A percentile compares a stretch with the other conserved stretches of the same genome.
Evolutionary conservation across 2,113 vertebrate species (phyloP).

Genomic region (Eurystomus gularis): DNA sequence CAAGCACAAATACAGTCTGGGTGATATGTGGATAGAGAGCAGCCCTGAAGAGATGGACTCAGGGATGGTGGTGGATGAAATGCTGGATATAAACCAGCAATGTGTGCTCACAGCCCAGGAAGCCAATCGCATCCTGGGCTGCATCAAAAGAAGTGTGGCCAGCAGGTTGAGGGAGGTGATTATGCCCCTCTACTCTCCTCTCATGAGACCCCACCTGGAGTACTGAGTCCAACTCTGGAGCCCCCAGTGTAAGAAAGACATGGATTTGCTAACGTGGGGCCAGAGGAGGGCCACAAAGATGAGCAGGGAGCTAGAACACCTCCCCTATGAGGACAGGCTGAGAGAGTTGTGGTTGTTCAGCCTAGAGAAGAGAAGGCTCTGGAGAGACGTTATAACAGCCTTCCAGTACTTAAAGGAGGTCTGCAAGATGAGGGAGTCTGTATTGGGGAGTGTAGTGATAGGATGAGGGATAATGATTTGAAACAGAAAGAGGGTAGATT

Average conservation of each 20-base stretch:
- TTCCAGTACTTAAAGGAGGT: background rate
- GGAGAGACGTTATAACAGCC: background rate
- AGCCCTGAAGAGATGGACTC: background rate
- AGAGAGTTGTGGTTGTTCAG: background rate
- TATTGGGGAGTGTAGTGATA: background rate
- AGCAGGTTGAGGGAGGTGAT: background rate
- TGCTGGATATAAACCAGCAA: background rate
- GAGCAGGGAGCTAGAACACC: background rate
- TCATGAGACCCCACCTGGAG: background rate
- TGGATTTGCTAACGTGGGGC: background rate
- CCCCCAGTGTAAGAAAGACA: background rate
- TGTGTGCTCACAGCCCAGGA: background rate
- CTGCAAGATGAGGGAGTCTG: background rate
- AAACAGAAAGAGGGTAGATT: background rate
- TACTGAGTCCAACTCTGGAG: background rate
- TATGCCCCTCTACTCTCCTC: background rate
- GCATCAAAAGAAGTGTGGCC: background rate
- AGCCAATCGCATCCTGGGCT: background rate
- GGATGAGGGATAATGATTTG: background rate
- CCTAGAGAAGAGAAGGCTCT: background rate
- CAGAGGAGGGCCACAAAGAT: background rate
- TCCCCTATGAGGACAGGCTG: background rate
- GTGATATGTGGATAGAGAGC: background rate
- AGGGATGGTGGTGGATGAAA: background rate
- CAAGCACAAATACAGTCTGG: background rate